Evolutionary conservation across 2,797 vertebrate species (phyloP), one percentile per base, ranked within the genome.

Genomic region (Emys orbicularis): DNA sequence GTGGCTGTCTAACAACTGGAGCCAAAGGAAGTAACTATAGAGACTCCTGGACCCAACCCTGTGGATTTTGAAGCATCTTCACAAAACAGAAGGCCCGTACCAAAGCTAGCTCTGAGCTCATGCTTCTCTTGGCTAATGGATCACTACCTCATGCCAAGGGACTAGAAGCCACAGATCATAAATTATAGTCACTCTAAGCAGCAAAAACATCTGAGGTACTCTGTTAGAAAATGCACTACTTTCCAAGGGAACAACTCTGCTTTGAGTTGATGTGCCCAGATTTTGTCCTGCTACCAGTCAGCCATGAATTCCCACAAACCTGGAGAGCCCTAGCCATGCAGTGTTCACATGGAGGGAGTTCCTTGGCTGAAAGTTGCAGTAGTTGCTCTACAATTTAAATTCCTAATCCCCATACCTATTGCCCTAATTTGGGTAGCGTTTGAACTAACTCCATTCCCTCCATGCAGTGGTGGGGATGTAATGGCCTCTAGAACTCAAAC

Each of bases 401-500:
- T 1, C 1, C 79, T 52, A 37, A 81, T 44, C 49, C 34, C 59
- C 83, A 16, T 0, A 0, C 84, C 92, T 0, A 0, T 27, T 65
- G 74, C 5, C 3, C 37, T 90, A n/a, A 53, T 79, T 79, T 79
- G 31, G 59, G 31, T 34, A 50, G 4, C 37, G 1, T 80, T 84
- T 57, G 41, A 61, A 3, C 29, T 59, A 15, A 3, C 82, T 44
- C 31, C 50, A 41, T 19, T 80, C 65, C n/a, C 0, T 0, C 3
- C 4, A 44, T 0, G 47, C 83, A 76, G 37, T 92, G 81, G 59
- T 1, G 59, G 49, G 7, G 19, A 37, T 37, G n/a, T 68, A 37
- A 11, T 37, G 68, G 19, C 37, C n/a, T 72, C 68, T 34, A 84
- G 77, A 50, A 34, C 19, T 15, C 0, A 0, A 87, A 59, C 15